Evolutionary conservation across 2,797 vertebrate genomes (phyloP).

Genomic region (Enteromius mattozi): DNA sequence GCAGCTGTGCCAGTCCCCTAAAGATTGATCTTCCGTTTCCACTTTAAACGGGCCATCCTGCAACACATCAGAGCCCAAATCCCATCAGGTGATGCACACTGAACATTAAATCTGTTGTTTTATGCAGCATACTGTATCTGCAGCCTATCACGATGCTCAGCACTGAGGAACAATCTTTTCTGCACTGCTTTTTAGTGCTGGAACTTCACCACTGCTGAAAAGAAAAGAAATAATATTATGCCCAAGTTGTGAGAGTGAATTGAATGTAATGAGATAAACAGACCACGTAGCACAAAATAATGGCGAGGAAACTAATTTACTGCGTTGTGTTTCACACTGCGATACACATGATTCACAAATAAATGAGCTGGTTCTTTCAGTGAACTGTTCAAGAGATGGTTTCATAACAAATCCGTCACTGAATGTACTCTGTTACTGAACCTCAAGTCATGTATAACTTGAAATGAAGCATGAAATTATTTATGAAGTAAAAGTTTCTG

Average conservation of each 20-base stretch:
- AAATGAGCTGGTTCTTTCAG: neutral
- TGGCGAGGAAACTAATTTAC: neutral
- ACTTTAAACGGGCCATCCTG: slow-evolving; percentile 30
- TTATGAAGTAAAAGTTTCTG: neutral
- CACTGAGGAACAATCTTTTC: neutral
- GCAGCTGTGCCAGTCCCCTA: slow-evolving; percentile 6
- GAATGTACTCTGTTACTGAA: neutral
- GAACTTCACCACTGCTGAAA: neutral
- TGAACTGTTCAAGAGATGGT: neutral
- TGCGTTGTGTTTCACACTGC: neutral
- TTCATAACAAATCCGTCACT: neutral
- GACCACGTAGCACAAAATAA: neutral
- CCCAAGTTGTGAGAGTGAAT: slow-evolving; percentile 8
- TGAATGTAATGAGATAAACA: slow-evolving; percentile 12
- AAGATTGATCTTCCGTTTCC: slow-evolving; percentile 7
- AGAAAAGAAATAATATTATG: too few relatives aligned
- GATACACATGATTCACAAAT: neutral
- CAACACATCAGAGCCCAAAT: slow-evolving; percentile 9
- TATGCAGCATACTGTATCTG: neutral
- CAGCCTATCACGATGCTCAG: neutral
- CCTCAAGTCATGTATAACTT: neutral
- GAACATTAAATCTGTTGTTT: slow-evolving; percentile 26
- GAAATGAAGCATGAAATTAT: neutral
- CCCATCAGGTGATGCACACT: slow-evolving; percentile 30
- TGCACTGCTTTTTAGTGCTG: too few relatives aligned